phyloP scores from a whole-genome alignment of 2,113 vertebrate species.

The Callaeas wilsoni region DNA sequence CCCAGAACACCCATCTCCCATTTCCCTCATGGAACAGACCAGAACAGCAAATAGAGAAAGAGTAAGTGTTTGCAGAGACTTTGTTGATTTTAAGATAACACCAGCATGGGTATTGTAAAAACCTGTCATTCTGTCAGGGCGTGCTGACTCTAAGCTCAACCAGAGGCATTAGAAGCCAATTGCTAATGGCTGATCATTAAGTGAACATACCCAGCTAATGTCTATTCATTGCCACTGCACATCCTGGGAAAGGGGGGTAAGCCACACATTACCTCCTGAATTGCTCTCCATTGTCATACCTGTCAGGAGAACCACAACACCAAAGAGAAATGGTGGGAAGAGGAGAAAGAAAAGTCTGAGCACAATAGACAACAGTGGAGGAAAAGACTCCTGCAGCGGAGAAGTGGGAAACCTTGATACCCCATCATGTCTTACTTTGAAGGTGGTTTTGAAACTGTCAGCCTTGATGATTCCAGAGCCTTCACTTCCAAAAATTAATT shows the following conservation, averaged over 20 bases:
- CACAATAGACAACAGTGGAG: neutral
- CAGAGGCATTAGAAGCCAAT: neutral
- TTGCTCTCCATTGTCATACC: neutral
- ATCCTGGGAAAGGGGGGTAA: neutral
- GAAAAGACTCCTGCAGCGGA: neutral
- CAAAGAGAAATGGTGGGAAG: neutral
- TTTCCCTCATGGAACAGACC: neutral
- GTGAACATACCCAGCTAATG: neutral
- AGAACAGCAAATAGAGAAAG: neutral
- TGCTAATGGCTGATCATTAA: neutral
- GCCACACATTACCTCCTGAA: neutral
- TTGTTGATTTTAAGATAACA: neutral
- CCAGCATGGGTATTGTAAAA: neutral
- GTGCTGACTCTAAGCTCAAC: neutral
- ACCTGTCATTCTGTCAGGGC: accelerated
- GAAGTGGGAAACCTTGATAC: neutral
- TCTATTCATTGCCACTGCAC: neutral
- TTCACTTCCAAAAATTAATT: neutral
- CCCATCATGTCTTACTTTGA: accelerated
- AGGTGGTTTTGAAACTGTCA: neutral
- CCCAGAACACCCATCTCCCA: neutral
- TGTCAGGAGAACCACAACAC: neutral
- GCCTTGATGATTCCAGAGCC: neutral
- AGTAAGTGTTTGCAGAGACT: neutral
- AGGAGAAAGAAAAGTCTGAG: neutral